A percentile compares a stretch with the other conserved stretches of the same genome.
Evolutionary conservation across 2,888 invertebrate genomes (phyloP).

Genomic region (Trichogramma dendrolimi): DNA sequence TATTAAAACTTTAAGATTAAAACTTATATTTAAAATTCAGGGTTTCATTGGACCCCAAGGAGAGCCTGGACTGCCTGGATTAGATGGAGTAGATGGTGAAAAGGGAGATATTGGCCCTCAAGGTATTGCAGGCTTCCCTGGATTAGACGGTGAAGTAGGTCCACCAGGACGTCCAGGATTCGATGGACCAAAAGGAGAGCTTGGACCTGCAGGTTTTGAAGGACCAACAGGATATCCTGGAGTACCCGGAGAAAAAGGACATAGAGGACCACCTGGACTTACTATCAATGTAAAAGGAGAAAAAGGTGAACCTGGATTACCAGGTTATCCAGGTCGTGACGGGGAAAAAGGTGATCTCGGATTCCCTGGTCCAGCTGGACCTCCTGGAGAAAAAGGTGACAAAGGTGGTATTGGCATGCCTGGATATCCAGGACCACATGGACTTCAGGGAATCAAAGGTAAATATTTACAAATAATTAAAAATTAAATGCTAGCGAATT

Average conservation of each 20-base stretch:
- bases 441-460: conserved; percentile 59
- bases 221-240: conserved; percentile 60
- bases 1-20: not conserved
- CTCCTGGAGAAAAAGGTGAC: conserved; percentile 50
- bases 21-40: conserved; percentile 26
- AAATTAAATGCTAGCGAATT: not conserved
- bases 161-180: conserved; percentile 57
- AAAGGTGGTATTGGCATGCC: conserved; percentile 46
- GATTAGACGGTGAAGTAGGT: conserved; percentile 69
- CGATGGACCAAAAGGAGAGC: conserved; percentile 58
- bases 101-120: conserved; percentile 62
- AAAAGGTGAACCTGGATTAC: conserved; percentile 55
- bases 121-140: conserved; percentile 65
- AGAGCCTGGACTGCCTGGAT: conserved; percentile 59
- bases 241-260: conserved; percentile 58
- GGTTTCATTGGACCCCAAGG: conserved; percentile 60
- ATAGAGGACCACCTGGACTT: conserved; percentile 57
- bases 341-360: conserved; percentile 58
- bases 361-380: conserved; percentile 49
- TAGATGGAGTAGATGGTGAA: conserved; percentile 61
- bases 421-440: conserved; percentile 50
- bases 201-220: conserved; percentile 48
- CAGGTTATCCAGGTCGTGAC: conserved; percentile 56
- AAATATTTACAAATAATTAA: conserved; percentile 11
- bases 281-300: conserved; percentile 53